These are phyloP conservation scores for Coregonus clupeaformis DNA, from an alignment of 2,113 vertebrate species.

Conservation along the genomic window DNA sequence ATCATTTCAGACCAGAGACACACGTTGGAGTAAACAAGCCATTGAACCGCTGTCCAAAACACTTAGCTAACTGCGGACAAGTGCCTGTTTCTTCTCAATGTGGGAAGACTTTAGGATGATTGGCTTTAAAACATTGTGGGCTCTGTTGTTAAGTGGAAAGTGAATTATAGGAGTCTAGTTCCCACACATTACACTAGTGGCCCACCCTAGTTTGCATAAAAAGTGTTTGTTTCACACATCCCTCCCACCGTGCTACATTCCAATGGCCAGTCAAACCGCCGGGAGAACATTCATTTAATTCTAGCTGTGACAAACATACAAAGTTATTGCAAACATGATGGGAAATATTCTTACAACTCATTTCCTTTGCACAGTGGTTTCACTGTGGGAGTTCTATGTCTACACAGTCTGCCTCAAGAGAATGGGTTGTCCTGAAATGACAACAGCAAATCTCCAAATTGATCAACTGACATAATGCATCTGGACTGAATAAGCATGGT, in stretches of 20 bases:
- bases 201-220: not conserved
- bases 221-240: not conserved
- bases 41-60: not conserved
- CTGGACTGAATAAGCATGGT: not conserved
- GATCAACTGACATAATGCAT: not conserved
- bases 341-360: not conserved
- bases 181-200: not conserved
- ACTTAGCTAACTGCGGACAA: not conserved
- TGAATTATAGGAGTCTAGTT: slow-evolving; percentile 2
- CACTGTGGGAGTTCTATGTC: not conserved
- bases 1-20: not conserved
- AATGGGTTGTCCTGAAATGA: not conserved
- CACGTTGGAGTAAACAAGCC: not conserved
- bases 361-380: not conserved
- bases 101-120: not conserved
- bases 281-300: not conserved
- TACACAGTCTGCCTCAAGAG: not conserved
- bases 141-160: not conserved
- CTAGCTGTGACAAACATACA: not conserved
- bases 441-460: not conserved
- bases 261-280: not conserved
- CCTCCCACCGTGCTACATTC: not conserved
- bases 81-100: not conserved
- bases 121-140: slow-evolving; percentile 4
- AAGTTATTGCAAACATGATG: not conserved